phyloP scores from a whole-genome alignment of 1,140 invertebrate species.

The Meloidogyne chitwoodi region DNA sequence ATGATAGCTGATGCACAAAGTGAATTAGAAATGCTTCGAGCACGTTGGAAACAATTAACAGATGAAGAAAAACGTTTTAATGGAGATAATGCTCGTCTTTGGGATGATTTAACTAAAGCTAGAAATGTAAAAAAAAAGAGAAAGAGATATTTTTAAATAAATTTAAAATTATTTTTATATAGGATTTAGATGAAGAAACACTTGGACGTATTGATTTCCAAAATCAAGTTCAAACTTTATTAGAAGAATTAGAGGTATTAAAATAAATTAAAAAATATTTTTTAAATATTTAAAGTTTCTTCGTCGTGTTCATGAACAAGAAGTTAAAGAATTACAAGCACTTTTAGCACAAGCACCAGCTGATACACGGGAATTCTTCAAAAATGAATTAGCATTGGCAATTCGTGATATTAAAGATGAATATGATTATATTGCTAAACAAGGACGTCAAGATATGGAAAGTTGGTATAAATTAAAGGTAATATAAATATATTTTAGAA shows the following conservation, averaged over 20 bases:
- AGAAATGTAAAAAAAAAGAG: constrained; percentile 37
- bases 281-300: constrained; percentile 69
- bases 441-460: constrained; percentile 61
- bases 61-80: constrained; percentile 63
- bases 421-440: constrained; percentile 64
- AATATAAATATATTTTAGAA: background rate
- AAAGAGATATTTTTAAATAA: background rate
- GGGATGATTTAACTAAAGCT: constrained; percentile 62
- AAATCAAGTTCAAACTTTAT: constrained; percentile 68
- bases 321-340: constrained; percentile 65
- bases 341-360: constrained; percentile 62
- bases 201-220: constrained; percentile 85
- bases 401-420: constrained; percentile 65
- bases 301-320: constrained; percentile 67
- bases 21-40: constrained; percentile 64
- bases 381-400: constrained; percentile 64
- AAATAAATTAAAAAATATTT: background rate
- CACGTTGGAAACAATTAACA: constrained; percentile 63
- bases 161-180: background rate
- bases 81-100: constrained; percentile 61
- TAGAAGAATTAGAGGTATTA: constrained; percentile 70
- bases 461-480: constrained; percentile 61
- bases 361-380: constrained; percentile 60
- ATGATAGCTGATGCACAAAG: constrained; percentile 64
- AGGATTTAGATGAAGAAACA: constrained; percentile 87